phyloP scores from a whole-genome alignment of 2,888 invertebrate species.

The Ischnus inquisitorius region DNA sequence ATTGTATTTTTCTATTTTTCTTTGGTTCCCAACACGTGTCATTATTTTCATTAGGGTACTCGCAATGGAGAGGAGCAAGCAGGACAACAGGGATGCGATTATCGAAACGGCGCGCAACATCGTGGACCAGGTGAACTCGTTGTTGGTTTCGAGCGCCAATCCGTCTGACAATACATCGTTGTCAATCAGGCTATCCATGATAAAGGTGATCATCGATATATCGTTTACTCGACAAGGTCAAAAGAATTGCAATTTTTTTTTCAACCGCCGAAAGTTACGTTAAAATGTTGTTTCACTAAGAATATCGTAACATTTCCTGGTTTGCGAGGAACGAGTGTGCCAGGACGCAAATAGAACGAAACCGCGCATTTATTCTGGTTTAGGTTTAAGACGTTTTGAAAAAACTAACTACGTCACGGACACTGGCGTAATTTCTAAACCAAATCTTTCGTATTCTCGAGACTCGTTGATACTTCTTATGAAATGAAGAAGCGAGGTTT shows the following conservation, averaged over 20 bases:
- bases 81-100: conserved; percentile 70
- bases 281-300: conserved; percentile 37
- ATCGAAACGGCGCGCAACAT: conserved; percentile 82
- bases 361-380: conserved; percentile 50
- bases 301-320: conserved; percentile 60
- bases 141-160: conserved; percentile 88
- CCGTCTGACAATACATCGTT: conserved; percentile 89
- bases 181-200: conserved; percentile 88
- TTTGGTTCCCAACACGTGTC: background rate
- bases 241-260: background rate
- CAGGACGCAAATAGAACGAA: conserved; percentile 64
- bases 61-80: conserved; percentile 78
- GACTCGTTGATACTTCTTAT: conserved; percentile 13
- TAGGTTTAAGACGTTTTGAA: conserved; percentile 47
- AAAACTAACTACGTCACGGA: background rate
- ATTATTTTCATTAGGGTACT: conserved; percentile 58
- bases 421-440: background rate
- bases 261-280: background rate
- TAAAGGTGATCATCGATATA: conserved; percentile 86
- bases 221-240: background rate
- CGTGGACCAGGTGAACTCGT: conserved; percentile 85
- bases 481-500: conserved; percentile 8
- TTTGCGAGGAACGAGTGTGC: conserved; percentile 53
- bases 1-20: conserved; percentile 5
- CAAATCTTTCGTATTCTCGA: background rate